Evolutionary conservation across 2,888 invertebrate species (phyloP).

Genomic region (Lasioglossum morio): DNA sequence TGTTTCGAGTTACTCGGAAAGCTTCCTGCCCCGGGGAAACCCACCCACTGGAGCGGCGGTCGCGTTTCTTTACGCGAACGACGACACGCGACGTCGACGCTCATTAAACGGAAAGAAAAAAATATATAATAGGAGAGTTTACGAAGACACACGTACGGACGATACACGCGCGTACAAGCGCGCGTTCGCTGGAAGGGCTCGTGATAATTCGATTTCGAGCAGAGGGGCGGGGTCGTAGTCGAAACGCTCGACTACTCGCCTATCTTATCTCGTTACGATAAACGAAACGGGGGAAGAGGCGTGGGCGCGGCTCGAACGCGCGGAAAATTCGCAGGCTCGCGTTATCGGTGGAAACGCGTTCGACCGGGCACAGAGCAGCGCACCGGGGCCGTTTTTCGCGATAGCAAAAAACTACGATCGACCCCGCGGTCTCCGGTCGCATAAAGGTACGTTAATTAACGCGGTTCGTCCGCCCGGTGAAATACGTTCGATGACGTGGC

Average conservation of each 20-base stretch:
- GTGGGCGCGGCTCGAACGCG: conserved; percentile 13
- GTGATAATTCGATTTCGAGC: neutral
- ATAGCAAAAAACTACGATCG: conserved; percentile 40
- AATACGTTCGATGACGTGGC: conserved; percentile 46
- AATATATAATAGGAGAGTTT: no score
- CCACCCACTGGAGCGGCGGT: neutral
- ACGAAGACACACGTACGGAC: neutral
- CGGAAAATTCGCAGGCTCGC: conserved; percentile 33
- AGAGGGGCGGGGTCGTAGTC: neutral
- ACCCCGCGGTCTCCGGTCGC: conserved; percentile 27
- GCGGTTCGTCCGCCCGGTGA: conserved; percentile 27
- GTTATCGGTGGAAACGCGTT: conserved; percentile 46
- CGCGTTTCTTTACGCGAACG: conserved; percentile 5
- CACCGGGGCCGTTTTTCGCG: conserved; percentile 21
- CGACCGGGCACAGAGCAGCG: neutral
- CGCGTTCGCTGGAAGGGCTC: neutral
- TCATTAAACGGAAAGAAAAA: neutral
- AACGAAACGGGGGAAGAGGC: conserved; percentile 19
- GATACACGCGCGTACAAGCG: neutral
- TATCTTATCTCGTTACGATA: conserved; percentile 42
- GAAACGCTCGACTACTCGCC: conserved; percentile 3
- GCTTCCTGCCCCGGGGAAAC: conserved; percentile 2
- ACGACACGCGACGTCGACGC: conserved; percentile 10
- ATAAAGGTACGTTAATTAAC: conserved; percentile 55
- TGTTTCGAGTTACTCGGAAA: conserved; percentile 23